These are phyloP conservation scores for Aleiodes sp. DNA, from an alignment of 1,140 invertebrate species.

Conservation along the genomic window DNA sequence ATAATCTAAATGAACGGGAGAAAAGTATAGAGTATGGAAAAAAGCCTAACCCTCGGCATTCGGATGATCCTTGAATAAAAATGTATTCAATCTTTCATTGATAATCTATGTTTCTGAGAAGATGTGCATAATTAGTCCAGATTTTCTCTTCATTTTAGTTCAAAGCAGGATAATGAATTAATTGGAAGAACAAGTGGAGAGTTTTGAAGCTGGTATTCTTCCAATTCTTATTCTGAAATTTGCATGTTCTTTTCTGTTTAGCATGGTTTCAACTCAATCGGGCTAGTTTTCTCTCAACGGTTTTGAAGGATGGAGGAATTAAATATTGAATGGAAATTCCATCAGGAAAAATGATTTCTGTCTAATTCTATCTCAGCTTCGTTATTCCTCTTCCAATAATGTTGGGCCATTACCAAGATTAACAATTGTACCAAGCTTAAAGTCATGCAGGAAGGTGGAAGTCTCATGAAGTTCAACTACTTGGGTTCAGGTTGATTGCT, in stretches of 20 bases:
- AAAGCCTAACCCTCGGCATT: conserved; percentile 26
- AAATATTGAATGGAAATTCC: conserved; percentile 24
- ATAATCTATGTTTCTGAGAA: background rate
- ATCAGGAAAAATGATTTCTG: conserved; percentile 24
- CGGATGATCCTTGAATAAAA: conserved; percentile 17
- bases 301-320: no score
- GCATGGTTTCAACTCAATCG: no score
- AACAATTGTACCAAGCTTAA: conserved; percentile 41
- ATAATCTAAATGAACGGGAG: conserved; percentile 3
- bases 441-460: background rate
- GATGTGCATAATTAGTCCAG: background rate
- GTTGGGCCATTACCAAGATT: conserved; percentile 31
- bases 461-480: conserved; percentile 3
- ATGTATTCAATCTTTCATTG: background rate
- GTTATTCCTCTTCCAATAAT: conserved; percentile 12
- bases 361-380: background rate
- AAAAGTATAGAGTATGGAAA: background rate
- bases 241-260: background rate
- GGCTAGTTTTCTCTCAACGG: no score
- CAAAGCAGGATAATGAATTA: background rate
- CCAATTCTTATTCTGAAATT: conserved; percentile 35
- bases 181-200: background rate
- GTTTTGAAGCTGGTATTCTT: no score
- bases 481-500: background rate
- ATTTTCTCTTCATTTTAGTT: background rate